Evolutionary conservation across 53 echinoderm and acorn worm genomes (phyloP).

Genomic region (Zoroaster sp.): DNA sequence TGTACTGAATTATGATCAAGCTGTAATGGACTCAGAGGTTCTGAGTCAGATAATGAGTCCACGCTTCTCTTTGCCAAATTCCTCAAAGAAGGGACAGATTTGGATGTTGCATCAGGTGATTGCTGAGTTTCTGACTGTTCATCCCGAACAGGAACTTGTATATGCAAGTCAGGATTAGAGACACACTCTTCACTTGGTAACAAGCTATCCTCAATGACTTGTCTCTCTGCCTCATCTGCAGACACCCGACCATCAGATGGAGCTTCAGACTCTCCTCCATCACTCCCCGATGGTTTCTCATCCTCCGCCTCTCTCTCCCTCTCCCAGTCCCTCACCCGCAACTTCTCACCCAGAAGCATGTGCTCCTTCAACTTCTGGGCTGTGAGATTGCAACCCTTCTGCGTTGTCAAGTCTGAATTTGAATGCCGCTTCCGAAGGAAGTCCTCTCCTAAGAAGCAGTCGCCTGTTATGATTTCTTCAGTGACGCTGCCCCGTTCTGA

Average conservation of each 20-base stretch:
- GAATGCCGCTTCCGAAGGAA: constrained; percentile 23
- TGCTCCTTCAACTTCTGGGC: constrained; percentile 36
- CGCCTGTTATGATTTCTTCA: constrained; percentile 41
- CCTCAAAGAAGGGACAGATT: constrained; percentile 1
- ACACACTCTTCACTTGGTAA: neutral
- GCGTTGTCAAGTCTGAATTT: constrained; percentile 27
- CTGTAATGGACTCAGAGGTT: constrained; percentile 13
- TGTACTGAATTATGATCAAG: constrained; percentile 11
- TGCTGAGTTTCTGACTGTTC: neutral
- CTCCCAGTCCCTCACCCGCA: neutral
- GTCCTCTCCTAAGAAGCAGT: constrained; percentile 5
- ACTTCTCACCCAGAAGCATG: neutral
- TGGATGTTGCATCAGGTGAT: neutral
- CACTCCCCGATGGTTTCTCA: neutral
- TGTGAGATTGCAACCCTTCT: constrained; percentile 13
- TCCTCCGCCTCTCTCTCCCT: constrained; percentile 5
- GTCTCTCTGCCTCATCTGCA: neutral
- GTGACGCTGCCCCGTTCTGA: constrained; percentile 56
- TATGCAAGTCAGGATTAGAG: neutral
- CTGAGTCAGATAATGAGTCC: constrained; percentile 28
- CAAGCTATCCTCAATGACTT: neutral
- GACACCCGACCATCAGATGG: neutral
- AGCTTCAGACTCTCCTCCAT: neutral
- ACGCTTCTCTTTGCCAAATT: neutral
- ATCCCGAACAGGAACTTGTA: neutral